Percentiles rank a stretch among this genome's conserved stretches.
Evolutionary conservation across 1,140 invertebrate species (phyloP).

Genomic region (Heliothis virescens): DNA sequence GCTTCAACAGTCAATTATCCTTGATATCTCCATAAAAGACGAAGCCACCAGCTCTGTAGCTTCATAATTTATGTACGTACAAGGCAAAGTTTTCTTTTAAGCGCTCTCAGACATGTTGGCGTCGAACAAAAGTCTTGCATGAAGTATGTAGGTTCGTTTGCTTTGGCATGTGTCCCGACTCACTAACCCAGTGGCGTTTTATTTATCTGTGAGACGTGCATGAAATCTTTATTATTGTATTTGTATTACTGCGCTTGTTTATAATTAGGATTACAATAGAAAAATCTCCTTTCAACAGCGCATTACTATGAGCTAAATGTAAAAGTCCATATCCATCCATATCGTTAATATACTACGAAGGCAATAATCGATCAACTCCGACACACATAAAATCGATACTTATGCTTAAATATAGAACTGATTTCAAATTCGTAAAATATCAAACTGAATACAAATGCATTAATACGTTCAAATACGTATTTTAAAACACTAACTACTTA

Average conservation of each 20-base stretch:
- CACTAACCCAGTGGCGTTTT: slow-evolving; percentile 22
- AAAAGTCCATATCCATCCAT: too few species aligned
- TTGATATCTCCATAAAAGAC: slow-evolving; percentile 12
- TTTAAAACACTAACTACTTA: too few species aligned
- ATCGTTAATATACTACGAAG: too few species aligned
- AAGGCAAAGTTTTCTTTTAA: slow-evolving; percentile 19
- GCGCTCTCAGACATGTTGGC: slow-evolving; percentile 34
- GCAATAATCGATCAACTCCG: not conserved
- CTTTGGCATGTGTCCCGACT: slow-evolving; percentile 39
- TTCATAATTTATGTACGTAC: slow-evolving; percentile 19
- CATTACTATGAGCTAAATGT: too few species aligned
- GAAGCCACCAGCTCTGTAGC: not conserved
- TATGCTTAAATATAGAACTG: not conserved
- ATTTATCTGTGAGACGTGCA: slow-evolving; percentile 6
- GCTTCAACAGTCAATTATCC: slow-evolving; percentile 13
- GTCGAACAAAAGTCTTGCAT: slow-evolving; percentile 5
- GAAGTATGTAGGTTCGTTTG: slow-evolving; percentile 24
- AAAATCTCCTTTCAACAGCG: not conserved
- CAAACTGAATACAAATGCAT: not conserved
- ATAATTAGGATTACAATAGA: not conserved
- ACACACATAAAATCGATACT: not conserved
- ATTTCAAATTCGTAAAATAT: not conserved
- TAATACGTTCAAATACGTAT: too few species aligned
- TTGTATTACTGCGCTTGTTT: not conserved
- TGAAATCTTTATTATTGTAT: slow-evolving; percentile 13